Percentiles rank a stretch among this genome's conserved stretches.
These are phyloP conservation scores for Stenodema calcarata DNA, from an alignment of 2,888 invertebrate species.

Conservation along the genomic window DNA sequence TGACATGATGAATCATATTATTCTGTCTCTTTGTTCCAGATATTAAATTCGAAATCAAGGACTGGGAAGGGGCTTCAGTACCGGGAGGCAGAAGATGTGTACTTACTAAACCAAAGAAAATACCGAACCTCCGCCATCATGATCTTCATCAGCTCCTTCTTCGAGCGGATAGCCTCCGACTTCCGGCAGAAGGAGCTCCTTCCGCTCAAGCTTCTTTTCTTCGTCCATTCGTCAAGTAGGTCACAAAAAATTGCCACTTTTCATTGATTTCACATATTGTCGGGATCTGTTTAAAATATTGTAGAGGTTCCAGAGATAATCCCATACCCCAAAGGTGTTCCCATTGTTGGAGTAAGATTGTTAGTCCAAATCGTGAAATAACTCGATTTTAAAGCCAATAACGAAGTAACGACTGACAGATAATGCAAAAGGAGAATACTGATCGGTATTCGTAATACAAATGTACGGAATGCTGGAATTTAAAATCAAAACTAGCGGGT, in stretches of 20 bases:
- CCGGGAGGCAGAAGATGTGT: slow-evolving; percentile 42
- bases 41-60: not conserved
- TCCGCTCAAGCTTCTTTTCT: slow-evolving; percentile 77
- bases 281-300: no score
- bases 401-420: no score
- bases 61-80: slow-evolving; percentile 20
- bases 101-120: slow-evolving; percentile 34
- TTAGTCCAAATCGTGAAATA: no score
- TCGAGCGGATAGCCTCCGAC: slow-evolving; percentile 72
- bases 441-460: no score
- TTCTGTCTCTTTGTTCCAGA: slow-evolving; percentile 21
- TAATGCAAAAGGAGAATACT: no score
- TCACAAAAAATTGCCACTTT: not conserved
- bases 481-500: no score
- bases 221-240: slow-evolving; percentile 81
- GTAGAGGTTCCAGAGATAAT: no score
- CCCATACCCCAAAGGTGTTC: no score
- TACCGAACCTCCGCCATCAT: slow-evolving; percentile 37
- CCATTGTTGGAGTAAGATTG: no score
- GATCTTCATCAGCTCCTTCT: slow-evolving; percentile 66
- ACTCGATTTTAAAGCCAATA: no score
- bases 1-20: not conserved
- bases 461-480: no score
- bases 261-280: no score
- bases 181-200: slow-evolving; percentile 75